phyloP scores from a whole-genome alignment of 1,140 invertebrate species.

The Tetranychus cinnabarinus region DNA sequence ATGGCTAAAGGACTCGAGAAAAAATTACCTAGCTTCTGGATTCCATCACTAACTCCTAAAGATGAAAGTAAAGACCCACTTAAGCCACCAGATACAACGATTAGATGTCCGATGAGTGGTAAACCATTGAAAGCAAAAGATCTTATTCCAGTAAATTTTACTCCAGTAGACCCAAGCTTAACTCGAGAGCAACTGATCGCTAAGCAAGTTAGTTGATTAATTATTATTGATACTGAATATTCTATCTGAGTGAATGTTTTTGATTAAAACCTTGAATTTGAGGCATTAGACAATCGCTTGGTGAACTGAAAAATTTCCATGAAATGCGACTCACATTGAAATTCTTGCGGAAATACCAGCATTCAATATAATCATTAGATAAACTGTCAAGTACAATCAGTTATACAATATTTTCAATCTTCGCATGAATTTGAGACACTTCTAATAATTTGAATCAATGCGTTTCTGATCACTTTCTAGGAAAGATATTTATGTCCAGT shows the following conservation, averaged over 20 bases:
- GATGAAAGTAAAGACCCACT: slow-evolving; percentile 38
- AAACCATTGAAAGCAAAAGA: slow-evolving; percentile 74
- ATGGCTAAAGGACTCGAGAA: slow-evolving; percentile 42
- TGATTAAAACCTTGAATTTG: not conserved
- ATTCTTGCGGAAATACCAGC: too few relatives aligned
- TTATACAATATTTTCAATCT: too few relatives aligned
- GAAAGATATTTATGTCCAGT: slow-evolving; percentile 91
- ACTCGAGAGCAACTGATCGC: not conserved
- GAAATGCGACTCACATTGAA: not conserved
- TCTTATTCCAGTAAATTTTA: slow-evolving; percentile 80
- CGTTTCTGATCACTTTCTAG: slow-evolving; percentile 18
- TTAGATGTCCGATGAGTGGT: slow-evolving; percentile 82
- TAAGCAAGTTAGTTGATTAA: not conserved
- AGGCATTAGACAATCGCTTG: too few relatives aligned
- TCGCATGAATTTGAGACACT: too few relatives aligned
- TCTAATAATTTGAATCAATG: not conserved
- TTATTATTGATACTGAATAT: not conserved
- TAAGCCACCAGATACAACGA: slow-evolving; percentile 61
- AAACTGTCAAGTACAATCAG: too few relatives aligned
- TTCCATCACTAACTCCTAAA: slow-evolving; percentile 75
- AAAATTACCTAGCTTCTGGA: slow-evolving; percentile 84
- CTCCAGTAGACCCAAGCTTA: slow-evolving; percentile 38
- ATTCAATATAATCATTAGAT: too few relatives aligned
- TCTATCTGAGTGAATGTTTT: not conserved
- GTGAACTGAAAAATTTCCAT: too few relatives aligned